phyloP scores from a whole-genome alignment of 2,888 invertebrate species.

The Drosophila prostipennis region DNA sequence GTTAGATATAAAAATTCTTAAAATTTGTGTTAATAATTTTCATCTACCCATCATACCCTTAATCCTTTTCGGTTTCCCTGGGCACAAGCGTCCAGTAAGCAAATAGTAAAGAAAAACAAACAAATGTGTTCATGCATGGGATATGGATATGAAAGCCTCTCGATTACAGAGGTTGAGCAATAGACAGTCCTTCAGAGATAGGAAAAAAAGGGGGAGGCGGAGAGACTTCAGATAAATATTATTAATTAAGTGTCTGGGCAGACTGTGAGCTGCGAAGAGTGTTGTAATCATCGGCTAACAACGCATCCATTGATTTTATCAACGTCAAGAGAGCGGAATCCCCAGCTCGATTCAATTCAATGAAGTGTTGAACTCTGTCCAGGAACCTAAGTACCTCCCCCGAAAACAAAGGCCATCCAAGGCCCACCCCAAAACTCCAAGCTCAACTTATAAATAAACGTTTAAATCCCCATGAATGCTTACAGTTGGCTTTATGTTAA shows the following conservation, averaged over 20 bases:
- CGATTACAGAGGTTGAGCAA: constrained; percentile 43
- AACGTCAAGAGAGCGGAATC: constrained; percentile 24
- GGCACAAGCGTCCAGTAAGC: constrained; percentile 29
- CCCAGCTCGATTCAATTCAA: constrained; percentile 69
- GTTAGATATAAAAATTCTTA: not conserved
- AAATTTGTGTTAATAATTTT: no score
- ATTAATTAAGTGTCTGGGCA: constrained; percentile 54
- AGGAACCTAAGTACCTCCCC: constrained; percentile 31
- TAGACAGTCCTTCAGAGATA: constrained; percentile 15
- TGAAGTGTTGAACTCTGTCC: constrained; percentile 65
- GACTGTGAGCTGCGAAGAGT: constrained; percentile 42
- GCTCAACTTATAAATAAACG: constrained; percentile 76
- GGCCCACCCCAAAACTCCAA: constrained; percentile 7
- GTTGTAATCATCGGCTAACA: constrained; percentile 49
- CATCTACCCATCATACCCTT: constrained; percentile 8
- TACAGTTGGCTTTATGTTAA: constrained; percentile 76
- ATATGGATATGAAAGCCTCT: constrained; percentile 29
- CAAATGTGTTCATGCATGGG: constrained; percentile 52
- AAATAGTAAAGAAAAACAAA: constrained; percentile 75
- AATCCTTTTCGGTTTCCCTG: not conserved
- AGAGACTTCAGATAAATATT: constrained; percentile 48
- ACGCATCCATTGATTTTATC: constrained; percentile 54
- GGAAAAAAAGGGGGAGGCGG: not conserved
- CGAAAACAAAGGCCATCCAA: constrained; percentile 16
- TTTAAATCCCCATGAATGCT: constrained; percentile 81